Evolutionary conservation across 1,140 invertebrate genomes (phyloP).

Genomic region (Hormaphis cornu): DNA sequence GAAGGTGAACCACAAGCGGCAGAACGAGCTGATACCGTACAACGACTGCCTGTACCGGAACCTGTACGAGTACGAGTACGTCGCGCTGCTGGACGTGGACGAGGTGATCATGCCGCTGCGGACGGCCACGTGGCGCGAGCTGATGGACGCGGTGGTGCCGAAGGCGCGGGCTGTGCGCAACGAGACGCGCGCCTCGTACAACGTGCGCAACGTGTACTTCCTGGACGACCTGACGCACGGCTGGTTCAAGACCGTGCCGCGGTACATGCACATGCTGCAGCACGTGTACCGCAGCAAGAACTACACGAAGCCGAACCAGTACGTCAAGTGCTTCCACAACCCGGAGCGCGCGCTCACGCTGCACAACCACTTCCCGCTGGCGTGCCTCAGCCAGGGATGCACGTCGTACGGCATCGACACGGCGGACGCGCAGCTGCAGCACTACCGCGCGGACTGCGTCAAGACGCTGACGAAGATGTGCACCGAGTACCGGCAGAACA

Average conservation of each 20-base stretch:
- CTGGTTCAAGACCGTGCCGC: conserved; percentile 72
- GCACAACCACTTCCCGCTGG: conserved; percentile 87
- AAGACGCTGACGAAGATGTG: conserved; percentile 78
- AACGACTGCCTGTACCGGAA: conserved; percentile 94
- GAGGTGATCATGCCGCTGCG: conserved; percentile 89
- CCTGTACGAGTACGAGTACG: conserved; percentile 80
- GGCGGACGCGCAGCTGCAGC: conserved; percentile 76
- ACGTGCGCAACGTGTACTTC: conserved; percentile 90
- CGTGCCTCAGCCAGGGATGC: conserved; percentile 74
- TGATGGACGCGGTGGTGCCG: conserved; percentile 64
- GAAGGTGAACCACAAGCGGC: conserved; percentile 81
- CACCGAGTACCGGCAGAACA: conserved; percentile 69
- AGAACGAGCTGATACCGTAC: conserved; percentile 92
- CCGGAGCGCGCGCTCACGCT: conserved; percentile 77
- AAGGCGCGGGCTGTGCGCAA: conserved; percentile 60
- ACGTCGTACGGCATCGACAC: conserved; percentile 77
- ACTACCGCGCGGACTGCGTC: conserved; percentile 87
- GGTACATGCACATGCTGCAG: conserved; percentile 88
- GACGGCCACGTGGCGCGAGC: conserved; percentile 60
- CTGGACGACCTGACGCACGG: conserved; percentile 79
- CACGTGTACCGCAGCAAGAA: conserved; percentile 83
- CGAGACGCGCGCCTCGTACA: conserved; percentile 72
- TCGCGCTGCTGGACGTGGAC: conserved; percentile 83
- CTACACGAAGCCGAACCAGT: conserved; percentile 86
- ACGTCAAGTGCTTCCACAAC: conserved; percentile 91